A percentile compares a stretch with the other conserved stretches of the same genome.
These are phyloP conservation scores for Drosophila lowei DNA, from an alignment of 1,140 invertebrate genomes.

Conservation along the genomic window DNA sequence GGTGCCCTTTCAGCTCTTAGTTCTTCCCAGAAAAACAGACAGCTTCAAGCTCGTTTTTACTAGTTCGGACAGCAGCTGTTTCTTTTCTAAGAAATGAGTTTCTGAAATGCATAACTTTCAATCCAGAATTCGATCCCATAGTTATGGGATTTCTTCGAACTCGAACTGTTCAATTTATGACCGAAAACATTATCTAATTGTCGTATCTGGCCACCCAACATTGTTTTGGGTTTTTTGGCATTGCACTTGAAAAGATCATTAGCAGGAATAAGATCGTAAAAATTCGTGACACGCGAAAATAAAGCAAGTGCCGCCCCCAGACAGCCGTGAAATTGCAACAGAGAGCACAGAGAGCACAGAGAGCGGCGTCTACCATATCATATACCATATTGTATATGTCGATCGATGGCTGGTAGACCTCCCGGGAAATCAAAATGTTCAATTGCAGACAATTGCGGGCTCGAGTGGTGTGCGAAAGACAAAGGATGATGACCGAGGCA, in stretches of 20 bases:
- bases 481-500: constrained; percentile 52
- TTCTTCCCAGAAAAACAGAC: no score
- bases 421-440: constrained; percentile 77
- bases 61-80: not conserved
- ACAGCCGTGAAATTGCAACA: constrained; percentile 71
- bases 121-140: not conserved
- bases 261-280: constrained; percentile 80
- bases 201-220: constrained; percentile 34
- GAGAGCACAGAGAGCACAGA: constrained; percentile 12
- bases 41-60: not conserved
- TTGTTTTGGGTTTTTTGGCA: constrained; percentile 5
- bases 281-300: constrained; percentile 74
- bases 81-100: not conserved
- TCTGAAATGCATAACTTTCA: not conserved
- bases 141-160: constrained; percentile 2
- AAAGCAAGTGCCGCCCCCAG: constrained; percentile 63
- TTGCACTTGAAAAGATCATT: constrained; percentile 68
- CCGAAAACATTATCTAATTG: constrained; percentile 30
- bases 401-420: constrained; percentile 43
- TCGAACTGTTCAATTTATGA: constrained; percentile 12
- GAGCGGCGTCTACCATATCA: not conserved
- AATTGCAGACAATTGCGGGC: constrained; percentile 73
- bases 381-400: no score
- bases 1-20: not conserved
- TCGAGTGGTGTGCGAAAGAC: constrained; percentile 53